Percentiles rank a stretch among this genome's conserved stretches.
Conservation (phyloP, 2,113 vertebrate species). For the Clarias macrocephalus region DNA sequence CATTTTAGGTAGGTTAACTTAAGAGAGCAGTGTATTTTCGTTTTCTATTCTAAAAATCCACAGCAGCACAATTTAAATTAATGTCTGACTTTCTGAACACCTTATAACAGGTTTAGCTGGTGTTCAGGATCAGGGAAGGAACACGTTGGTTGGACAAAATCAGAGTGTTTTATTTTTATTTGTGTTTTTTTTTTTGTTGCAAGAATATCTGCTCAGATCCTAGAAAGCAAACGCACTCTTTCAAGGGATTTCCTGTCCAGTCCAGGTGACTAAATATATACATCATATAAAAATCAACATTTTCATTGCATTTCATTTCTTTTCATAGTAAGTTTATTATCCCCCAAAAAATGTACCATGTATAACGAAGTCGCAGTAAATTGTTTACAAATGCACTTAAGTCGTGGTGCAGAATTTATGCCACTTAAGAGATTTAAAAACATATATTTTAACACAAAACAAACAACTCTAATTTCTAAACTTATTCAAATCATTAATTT, state of each 20-base stretch:
- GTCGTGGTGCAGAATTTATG: background rate
- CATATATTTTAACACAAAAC: too few species aligned
- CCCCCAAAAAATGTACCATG: background rate
- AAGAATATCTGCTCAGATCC: background rate
- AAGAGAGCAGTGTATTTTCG: background rate
- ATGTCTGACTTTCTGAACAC: too few species aligned
- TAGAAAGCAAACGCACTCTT: background rate
- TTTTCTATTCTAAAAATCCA: too few species aligned
- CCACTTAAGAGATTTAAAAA: background rate
- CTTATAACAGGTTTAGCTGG: background rate
- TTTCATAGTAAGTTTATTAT: background rate
- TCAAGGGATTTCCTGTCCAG: background rate
- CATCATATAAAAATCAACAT: background rate
- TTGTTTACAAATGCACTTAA: background rate
- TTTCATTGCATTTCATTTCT: background rate
- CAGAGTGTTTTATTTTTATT: background rate
- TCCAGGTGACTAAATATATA: background rate
- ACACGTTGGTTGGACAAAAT: background rate
- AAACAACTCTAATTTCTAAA: background rate
- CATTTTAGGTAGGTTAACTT: background rate
- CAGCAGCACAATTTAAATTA: background rate
- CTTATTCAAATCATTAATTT: background rate
- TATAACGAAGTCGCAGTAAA: background rate
- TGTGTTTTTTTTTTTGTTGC: too few species aligned
- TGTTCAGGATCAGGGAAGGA: background rate